Evolutionary conservation across 2,888 invertebrate species (phyloP), one percentile per base, ranked within the genome.

Genomic region (Lymantria dispar): DNA sequence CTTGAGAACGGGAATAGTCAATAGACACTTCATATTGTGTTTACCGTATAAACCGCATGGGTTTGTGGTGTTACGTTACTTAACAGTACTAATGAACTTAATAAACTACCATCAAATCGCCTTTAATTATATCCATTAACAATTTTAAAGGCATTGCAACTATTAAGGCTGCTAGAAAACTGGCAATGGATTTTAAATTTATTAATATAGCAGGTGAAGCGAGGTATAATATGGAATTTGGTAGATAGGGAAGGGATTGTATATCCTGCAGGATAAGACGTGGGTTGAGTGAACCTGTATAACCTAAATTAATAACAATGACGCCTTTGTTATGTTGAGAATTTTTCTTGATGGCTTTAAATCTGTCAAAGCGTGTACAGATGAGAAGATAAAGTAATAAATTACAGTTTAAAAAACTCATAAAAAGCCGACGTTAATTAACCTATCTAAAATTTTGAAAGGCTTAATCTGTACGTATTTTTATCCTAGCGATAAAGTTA

Each of bases 11-110:
- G 75, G 83, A 88, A 87, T 87, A 90, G 89, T 90, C 90, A 88
- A 90, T 89, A 90, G 88, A 85, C 89, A 87, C 88, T 90, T 85
- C 88, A 86, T 86, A 85, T 87, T 87, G 84, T 88, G 86, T 89
- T 88, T 89, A 79, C 78, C 78, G 82, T 83, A 83, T 80, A 87
- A 87, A 86, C 87, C 86, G 77, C 82, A 82, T 75, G 82, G 83
- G 81, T 87, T 83, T 78, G 81, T 75, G 74, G 83, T 88, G 84
- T 89, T 83, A 64, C 56, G 80, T 88, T 87, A 80, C 90, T 56
- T 60, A 58, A n/a, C n/a, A 50, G 50, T 62, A 78, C 73, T 56
- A 74, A 52, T 48, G 50, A 64, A 54, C 51, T 49, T 56, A 49
- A 45, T 44, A 54, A 59, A 55, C 48, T 58, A 46, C 49, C 48